A percentile compares a stretch with the other conserved stretches of the same genome.
These are phyloP conservation scores for Umimayanthus chanpuru DNA, from an alignment of 92 coral and sea anemone species.

Conservation along the genomic window DNA sequence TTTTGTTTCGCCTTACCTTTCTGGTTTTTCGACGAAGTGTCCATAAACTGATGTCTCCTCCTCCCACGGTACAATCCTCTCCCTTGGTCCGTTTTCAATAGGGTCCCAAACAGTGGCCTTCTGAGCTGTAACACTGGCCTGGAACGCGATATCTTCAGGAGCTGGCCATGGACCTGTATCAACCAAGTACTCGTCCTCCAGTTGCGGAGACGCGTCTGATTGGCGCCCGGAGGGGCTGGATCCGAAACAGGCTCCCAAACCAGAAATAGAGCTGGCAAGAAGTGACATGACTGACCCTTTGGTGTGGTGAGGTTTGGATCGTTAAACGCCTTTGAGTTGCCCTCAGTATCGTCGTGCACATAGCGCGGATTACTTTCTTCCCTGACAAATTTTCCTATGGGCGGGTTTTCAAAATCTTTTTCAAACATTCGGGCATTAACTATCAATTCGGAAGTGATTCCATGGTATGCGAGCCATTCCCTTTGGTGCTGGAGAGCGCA, in stretches of 20 bases:
- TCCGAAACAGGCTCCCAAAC: neutral
- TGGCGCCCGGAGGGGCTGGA: neutral
- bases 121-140: neutral
- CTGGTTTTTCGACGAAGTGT: neutral
- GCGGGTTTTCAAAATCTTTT: neutral
- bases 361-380: neutral
- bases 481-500: neutral
- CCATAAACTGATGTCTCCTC: neutral
- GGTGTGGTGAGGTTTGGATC: neutral
- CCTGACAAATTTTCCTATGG: neutral
- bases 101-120: conserved; percentile 6
- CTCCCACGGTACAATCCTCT: neutral
- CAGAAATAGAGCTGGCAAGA: neutral
- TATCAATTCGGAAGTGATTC: neutral
- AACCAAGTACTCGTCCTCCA: neutral
- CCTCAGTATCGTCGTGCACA: neutral
- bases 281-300: neutral
- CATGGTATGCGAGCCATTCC: conserved; percentile 11
- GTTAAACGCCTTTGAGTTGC: neutral
- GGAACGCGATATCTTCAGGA: neutral
- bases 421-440: neutral
- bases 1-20: neutral
- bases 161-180: neutral
- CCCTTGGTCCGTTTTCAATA: neutral
- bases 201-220: neutral